Evolutionary conservation across 1,140 invertebrate species (phyloP).

Genomic region (Drosophila fuyamai): DNA sequence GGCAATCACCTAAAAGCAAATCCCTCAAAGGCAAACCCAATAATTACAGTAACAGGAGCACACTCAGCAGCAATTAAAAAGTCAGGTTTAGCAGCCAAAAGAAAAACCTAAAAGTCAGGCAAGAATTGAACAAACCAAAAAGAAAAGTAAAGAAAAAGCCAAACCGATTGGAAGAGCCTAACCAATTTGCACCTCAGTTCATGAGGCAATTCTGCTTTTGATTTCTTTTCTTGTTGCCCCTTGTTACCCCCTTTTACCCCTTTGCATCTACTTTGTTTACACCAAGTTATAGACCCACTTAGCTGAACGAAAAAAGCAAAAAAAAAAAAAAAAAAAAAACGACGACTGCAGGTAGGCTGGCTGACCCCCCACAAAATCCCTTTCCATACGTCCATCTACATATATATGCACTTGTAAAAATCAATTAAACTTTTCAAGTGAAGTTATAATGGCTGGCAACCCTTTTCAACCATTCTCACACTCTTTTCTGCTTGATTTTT

Average conservation of each 20-base stretch:
- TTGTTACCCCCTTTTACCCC: background rate
- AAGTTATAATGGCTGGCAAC: conserved; percentile 77
- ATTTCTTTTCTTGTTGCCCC: conserved; percentile 38
- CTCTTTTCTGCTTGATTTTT: conserved; percentile 32
- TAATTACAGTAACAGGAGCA: conserved; percentile 24
- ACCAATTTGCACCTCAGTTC: conserved; percentile 15
- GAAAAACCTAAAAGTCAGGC: conserved; percentile 13
- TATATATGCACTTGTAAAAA: conserved; percentile 72
- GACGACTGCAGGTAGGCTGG: conserved; percentile 37
- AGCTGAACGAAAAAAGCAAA: background rate
- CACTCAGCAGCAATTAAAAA: conserved; percentile 25
- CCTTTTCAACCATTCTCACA: conserved; percentile 32
- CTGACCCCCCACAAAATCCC: conserved; percentile 10
- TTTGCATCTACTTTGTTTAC: conserved; percentile 55
- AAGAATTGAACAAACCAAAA: conserved; percentile 2
- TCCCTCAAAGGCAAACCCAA: conserved; percentile 21
- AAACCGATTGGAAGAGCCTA: conserved; percentile 16
- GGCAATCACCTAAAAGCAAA: conserved; percentile 27
- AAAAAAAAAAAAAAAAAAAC: conserved; percentile 21
- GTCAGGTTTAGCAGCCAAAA: conserved; percentile 4
- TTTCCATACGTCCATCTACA: background rate
- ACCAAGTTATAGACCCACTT: conserved; percentile 58
- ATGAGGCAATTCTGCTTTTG: conserved; percentile 59
- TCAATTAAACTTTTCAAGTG: conserved; percentile 83
- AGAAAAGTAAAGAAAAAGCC: too few species aligned